A percentile compares a stretch with the other conserved stretches of the same genome.
Evolutionary conservation across 2,797 vertebrate genomes (phyloP).

Genomic region (Pipistrellus pipistrellus): DNA sequence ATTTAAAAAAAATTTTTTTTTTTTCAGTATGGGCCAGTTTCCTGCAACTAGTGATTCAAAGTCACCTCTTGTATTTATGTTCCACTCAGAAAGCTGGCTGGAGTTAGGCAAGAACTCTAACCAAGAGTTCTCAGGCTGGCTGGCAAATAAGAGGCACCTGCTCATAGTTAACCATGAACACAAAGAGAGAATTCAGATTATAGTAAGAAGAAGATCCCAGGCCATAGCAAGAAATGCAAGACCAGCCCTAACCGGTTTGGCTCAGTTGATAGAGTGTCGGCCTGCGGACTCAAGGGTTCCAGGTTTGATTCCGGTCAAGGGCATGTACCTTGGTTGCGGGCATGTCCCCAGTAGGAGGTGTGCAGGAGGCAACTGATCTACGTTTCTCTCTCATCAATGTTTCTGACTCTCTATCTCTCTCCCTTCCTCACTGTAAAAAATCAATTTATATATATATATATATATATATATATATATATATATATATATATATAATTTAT

Average conservation of each 20-base stretch:
- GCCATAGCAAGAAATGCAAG: neutral
- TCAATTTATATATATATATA: too few relatives aligned
- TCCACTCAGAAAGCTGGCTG: neutral
- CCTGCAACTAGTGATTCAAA: neutral
- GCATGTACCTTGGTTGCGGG: too few relatives aligned
- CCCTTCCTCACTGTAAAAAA: too few relatives aligned
- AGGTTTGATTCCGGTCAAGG: too few relatives aligned
- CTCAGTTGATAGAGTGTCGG: too few relatives aligned
- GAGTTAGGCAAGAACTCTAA: neutral
- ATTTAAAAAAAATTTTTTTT: neutral
- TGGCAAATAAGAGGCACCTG: neutral
- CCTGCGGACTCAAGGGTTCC: too few relatives aligned
- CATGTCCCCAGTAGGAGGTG: too few relatives aligned
- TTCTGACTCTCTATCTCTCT: too few relatives aligned
- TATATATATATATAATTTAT: too few relatives aligned
- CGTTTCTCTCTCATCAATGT: too few relatives aligned
- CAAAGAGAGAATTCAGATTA: conserved; percentile 7
- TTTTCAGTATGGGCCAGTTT: neutral
- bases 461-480: too few relatives aligned
- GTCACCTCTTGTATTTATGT: neutral
- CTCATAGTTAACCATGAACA: neutral
- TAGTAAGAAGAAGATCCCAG: conserved; percentile 4
- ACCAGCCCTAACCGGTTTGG: neutral
- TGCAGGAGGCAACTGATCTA: too few relatives aligned
- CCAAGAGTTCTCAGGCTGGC: neutral